Evolutionary conservation across 2,797 vertebrate genomes (phyloP), one percentile per base, ranked within the genome.

Genomic region (Argyrosomus regius): DNA sequence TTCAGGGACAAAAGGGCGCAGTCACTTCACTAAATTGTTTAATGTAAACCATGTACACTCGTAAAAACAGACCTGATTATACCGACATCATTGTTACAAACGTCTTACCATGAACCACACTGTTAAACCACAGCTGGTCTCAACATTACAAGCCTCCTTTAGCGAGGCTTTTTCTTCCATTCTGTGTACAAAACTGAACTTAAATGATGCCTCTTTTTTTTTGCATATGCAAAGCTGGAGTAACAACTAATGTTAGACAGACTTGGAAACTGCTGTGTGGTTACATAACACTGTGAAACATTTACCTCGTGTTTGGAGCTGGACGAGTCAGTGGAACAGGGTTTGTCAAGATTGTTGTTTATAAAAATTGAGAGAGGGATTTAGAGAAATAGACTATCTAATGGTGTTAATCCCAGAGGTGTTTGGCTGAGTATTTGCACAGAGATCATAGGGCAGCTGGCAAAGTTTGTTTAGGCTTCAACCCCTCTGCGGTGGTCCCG

Each of bases 391-490:
- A 63, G 76, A 72, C 75, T 71, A 64, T 78, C 74, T 74, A 39
- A 66, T 61, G 84, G 86, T 75, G 78, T 56, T 89, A 77, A 89
- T 90, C 84, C 72, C 80, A 57, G 83, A 88, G 73, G 74, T 45
- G 83, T 79, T 90, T 14, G 57, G 56, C 72, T 75, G 72, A 62
- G 73, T 91, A 73, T 93, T 94, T 93, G 88, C 90, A 70, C 80
- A 87, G 78, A 87, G 91, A 92, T 90, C 89, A 88, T 14, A 89
- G 92, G 87, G 86, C 90, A 90, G 87, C 88, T 89, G 91, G 78
- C 75, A 82, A 63, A 80, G 83, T 90, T 93, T 95, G 90, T 93
- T 94, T 93, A 92, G 90, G 81, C 89, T 90, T 70, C 72, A 60
- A 45, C 73, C 72, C 68, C 74, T 67, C 91, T 64, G 84, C 49